These are phyloP conservation scores for Sphaeridia pumilis DNA, from an alignment of 2,888 invertebrate species.

Conservation along the genomic window DNA sequence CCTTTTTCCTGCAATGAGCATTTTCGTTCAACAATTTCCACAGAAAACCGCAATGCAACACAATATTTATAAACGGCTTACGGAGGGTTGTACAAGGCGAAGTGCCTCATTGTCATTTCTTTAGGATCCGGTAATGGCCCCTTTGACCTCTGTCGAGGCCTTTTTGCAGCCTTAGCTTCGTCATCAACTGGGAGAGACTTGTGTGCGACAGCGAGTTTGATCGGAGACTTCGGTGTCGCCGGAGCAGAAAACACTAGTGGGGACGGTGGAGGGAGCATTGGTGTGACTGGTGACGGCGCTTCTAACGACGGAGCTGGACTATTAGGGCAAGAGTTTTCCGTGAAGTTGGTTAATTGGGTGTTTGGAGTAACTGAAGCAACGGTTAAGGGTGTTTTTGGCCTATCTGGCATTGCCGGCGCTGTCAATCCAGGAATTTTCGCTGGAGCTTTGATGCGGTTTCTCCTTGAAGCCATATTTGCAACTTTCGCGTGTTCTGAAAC, in stretches of 20 bases:
- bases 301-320: background rate
- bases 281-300: background rate
- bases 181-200: conserved; percentile 2
- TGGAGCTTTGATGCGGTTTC: background rate
- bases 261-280: background rate
- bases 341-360: background rate
- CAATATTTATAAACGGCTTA: no score
- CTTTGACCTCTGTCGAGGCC: conserved; percentile 19
- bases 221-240: background rate
- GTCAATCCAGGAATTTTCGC: background rate
- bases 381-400: background rate
- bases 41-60: no score
- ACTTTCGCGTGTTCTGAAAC: no score
- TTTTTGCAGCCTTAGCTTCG: conserved; percentile 11
- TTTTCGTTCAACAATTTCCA: no score
- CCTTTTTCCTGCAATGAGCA: conserved; percentile 11
- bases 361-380: background rate
- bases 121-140: conserved; percentile 37
- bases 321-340: background rate
- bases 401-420: background rate
- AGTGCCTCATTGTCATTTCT: conserved; percentile 57
- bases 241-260: background rate
- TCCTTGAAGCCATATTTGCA: background rate
- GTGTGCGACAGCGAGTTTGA: background rate
- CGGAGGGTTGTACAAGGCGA: conserved; percentile 35